Conservation (phyloP, 2,888 invertebrate species). For the Polydrusus tereticollis region DNA sequence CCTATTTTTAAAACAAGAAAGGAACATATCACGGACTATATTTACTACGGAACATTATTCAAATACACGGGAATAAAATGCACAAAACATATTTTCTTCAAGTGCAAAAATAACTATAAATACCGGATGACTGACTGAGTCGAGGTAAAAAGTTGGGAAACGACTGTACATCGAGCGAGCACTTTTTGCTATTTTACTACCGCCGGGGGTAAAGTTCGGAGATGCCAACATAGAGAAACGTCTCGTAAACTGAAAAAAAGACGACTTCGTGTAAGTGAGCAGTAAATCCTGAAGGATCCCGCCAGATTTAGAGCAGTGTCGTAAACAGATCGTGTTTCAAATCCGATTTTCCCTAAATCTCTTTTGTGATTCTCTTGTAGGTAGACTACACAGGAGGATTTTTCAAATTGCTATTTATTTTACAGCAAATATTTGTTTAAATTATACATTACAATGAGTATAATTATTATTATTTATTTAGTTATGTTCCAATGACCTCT, state of each 20-base stretch:
- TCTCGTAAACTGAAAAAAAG: constrained; percentile 46
- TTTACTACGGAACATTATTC: too few relatives aligned
- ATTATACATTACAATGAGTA: too few relatives aligned
- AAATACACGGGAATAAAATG: neutral
- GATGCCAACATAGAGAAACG: constrained; percentile 21
- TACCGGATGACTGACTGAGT: neutral
- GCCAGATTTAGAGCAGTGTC: constrained; percentile 64
- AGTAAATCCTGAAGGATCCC: constrained; percentile 62
- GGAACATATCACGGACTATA: too few relatives aligned
- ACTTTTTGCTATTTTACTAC: constrained; percentile 25
- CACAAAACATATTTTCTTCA: neutral
- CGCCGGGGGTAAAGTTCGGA: constrained; percentile 18
- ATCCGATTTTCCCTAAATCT: constrained; percentile 61
- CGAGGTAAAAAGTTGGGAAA: constrained; percentile 1
- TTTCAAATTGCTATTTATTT: neutral
- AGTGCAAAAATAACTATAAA: neutral
- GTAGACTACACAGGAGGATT: neutral
- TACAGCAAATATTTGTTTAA: too few relatives aligned
- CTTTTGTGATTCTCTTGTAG: constrained; percentile 22
- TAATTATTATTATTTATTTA: too few relatives aligned
- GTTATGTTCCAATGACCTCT: too few relatives aligned
- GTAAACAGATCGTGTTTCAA: constrained; percentile 65
- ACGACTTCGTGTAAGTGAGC: constrained; percentile 60
- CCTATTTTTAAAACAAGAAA: too few relatives aligned
- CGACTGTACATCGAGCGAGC: constrained; percentile 8